phyloP scores from a whole-genome alignment of 2,888 invertebrate species.

The Caenorhabditis uteleia region DNA sequence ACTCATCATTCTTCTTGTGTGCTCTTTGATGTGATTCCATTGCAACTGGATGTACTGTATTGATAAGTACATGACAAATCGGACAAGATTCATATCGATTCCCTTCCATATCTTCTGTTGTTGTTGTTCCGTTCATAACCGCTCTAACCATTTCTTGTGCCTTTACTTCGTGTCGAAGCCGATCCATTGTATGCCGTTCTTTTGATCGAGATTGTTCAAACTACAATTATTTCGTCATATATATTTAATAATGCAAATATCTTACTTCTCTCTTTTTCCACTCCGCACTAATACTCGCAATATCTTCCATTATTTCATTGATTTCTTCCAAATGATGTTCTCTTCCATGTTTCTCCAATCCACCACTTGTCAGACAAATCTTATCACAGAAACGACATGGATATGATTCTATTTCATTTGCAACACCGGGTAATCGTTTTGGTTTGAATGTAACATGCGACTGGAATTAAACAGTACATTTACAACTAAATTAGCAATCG shows the following conservation, averaged over 20 bases:
- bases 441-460: slow-evolving; percentile 6
- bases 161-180: slow-evolving; percentile 23
- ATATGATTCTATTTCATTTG: slow-evolving; percentile 61
- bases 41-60: slow-evolving; percentile 54
- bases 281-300: slow-evolving; percentile 48
- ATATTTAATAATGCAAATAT: slow-evolving; percentile 1
- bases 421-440: slow-evolving; percentile 48
- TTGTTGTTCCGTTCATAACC: slow-evolving; percentile 2
- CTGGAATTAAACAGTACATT: neutral
- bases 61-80: slow-evolving; percentile 58
- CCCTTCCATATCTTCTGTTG: neutral
- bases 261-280: slow-evolving; percentile 51
- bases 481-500: neutral
- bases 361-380: slow-evolving; percentile 56
- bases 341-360: slow-evolving; percentile 56
- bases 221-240: slow-evolving; percentile 8
- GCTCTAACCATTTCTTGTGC: slow-evolving; percentile 18
- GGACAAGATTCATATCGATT: slow-evolving; percentile 52
- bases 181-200: slow-evolving; percentile 28
- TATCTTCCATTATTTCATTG: slow-evolving; percentile 35
- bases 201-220: slow-evolving; percentile 24
- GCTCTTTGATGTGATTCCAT: slow-evolving; percentile 58
- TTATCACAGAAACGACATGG: slow-evolving; percentile 60
- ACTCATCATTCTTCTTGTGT: slow-evolving; percentile 61
- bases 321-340: slow-evolving; percentile 46